Evolutionary conservation across 2,113 vertebrate species (phyloP).

Genomic region (Eidolon helvum): DNA sequence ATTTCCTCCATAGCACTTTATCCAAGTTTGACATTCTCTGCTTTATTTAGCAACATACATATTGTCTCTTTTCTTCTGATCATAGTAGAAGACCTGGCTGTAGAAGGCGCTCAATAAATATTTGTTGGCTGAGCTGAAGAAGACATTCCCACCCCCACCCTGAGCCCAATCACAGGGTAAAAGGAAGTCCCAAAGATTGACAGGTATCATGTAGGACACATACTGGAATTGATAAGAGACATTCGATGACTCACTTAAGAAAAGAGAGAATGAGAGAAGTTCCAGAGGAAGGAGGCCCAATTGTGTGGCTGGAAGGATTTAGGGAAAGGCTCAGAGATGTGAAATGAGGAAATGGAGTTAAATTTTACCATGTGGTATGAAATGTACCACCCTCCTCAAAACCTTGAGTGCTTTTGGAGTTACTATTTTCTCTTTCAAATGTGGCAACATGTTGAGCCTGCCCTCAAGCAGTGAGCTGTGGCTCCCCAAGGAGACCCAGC

Average conservation of each 20-base stretch:
- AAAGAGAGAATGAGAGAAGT: background rate
- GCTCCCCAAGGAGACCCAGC: background rate
- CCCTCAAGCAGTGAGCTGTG: background rate
- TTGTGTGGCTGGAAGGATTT: background rate
- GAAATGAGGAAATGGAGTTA: background rate
- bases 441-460: accelerated
- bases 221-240: background rate
- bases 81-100: background rate
- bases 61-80: background rate
- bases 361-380: background rate
- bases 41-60: background rate
- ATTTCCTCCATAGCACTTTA: background rate
- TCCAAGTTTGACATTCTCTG: background rate
- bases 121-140: background rate
- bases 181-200: background rate
- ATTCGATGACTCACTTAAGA: background rate
- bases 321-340: background rate
- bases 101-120: background rate
- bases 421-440: background rate
- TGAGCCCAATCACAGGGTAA: background rate
- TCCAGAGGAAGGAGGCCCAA: background rate
- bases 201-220: background rate
- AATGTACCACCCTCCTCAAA: background rate
- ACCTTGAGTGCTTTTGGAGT: background rate
- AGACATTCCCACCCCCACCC: background rate